Evolutionary conservation across 1,140 invertebrate species (phyloP).

Genomic region (Pachypeltis micranthus): DNA sequence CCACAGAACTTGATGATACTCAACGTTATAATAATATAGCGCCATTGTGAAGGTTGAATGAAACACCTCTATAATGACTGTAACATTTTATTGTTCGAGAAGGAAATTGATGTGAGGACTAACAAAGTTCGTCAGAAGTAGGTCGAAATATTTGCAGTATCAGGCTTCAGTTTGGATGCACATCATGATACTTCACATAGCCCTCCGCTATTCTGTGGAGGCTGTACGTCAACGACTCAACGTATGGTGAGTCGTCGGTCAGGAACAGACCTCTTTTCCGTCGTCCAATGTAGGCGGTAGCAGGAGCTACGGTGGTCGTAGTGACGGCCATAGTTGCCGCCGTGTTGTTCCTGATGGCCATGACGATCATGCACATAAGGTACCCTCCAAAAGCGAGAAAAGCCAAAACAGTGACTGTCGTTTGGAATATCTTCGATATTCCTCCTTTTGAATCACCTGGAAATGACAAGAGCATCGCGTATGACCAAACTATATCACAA

Average conservation of each 20-base stretch:
- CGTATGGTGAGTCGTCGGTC: not conserved
- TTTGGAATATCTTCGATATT: conserved; percentile 37
- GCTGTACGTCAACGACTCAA: not conserved
- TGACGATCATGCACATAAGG: conserved; percentile 56
- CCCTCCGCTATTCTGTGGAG: conserved; percentile 11
- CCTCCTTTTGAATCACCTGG: conserved; percentile 1
- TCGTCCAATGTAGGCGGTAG: not conserved
- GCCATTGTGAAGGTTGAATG: no score
- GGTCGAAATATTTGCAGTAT: no score
- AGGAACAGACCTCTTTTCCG: not conserved
- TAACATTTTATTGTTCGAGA: no score
- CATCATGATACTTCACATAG: conserved; percentile 14
- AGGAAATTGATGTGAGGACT: no score
- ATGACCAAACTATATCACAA: no score
- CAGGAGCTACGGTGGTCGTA: not conserved
- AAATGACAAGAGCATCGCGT: no score
- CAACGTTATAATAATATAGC: no score
- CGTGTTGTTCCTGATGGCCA: conserved; percentile 46
- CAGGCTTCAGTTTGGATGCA: no score
- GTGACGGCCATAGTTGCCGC: not conserved
- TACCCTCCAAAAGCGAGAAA: conserved; percentile 69
- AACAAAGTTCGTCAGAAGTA: no score
- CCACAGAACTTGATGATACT: no score
- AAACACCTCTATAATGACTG: no score
- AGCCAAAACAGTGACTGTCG: conserved; percentile 58